Conservation (phyloP, 2,888 invertebrate genomes). For the Drosophila atripex region DNA sequence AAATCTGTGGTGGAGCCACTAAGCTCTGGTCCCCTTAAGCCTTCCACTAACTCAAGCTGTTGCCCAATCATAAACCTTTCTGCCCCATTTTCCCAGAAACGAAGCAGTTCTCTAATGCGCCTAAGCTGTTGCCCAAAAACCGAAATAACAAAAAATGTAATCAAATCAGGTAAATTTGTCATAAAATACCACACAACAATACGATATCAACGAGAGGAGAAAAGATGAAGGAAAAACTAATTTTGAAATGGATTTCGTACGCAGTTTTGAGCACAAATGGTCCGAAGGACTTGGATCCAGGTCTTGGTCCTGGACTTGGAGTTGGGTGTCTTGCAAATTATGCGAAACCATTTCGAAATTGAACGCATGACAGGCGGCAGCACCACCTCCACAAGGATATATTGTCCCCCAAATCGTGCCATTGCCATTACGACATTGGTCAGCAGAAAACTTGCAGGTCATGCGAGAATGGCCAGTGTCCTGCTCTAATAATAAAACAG, state of each 20-base stretch:
- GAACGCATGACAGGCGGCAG: slow-evolving; percentile 73
- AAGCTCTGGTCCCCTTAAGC: slow-evolving; percentile 16
- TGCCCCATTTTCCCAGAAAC: slow-evolving; percentile 32
- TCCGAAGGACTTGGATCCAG: slow-evolving; percentile 32
- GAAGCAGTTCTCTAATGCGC: slow-evolving; percentile 34
- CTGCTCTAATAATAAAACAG: slow-evolving; percentile 71
- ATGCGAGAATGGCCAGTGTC: slow-evolving; percentile 53
- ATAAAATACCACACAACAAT: slow-evolving; percentile 71
- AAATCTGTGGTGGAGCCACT: not conserved
- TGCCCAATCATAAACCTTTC: slow-evolving; percentile 31
- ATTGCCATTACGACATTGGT: slow-evolving; percentile 73
- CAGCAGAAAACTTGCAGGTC: slow-evolving; percentile 81
- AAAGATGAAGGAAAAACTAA: slow-evolving; percentile 61
- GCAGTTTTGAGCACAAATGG: slow-evolving; percentile 79
- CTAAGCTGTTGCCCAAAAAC: slow-evolving; percentile 25
- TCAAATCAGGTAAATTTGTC: slow-evolving; percentile 83
- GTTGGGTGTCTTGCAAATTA: slow-evolving; percentile 76
- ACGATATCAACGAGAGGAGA: slow-evolving; percentile 25
- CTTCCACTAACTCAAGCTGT: slow-evolving; percentile 44
- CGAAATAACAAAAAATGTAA: slow-evolving; percentile 65
- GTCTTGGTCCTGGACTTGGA: slow-evolving; percentile 12
- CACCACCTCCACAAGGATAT: slow-evolving; percentile 6
- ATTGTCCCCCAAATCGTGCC: slow-evolving; percentile 5
- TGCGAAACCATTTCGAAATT: slow-evolving; percentile 83
- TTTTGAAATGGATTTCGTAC: slow-evolving; percentile 80